A percentile compares a stretch with the other conserved stretches of the same genome.
These are phyloP conservation scores for Epirrhoe tristata DNA, from an alignment of 2,888 invertebrate genomes.

Conservation along the genomic window DNA sequence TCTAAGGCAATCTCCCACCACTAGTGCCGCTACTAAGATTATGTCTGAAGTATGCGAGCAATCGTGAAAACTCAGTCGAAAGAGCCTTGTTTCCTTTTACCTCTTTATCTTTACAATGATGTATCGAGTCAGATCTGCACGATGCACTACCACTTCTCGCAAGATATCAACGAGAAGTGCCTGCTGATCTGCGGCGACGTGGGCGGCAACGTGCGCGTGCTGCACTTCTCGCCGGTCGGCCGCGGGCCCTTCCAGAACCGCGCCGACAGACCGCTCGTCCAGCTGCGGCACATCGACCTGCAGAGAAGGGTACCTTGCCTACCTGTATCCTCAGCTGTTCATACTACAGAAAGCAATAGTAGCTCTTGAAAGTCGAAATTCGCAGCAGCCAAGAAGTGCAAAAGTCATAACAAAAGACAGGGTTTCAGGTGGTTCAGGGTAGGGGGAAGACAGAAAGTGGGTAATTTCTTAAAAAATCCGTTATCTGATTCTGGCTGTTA, in stretches of 20 bases:
- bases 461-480: neutral
- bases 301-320: slow-evolving; percentile 58
- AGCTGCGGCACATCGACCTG: slow-evolving; percentile 85
- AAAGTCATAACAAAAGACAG: neutral
- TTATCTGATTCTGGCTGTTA: too few species aligned
- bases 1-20: too few species aligned
- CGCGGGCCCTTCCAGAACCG: slow-evolving; percentile 90
- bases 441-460: neutral
- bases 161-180: slow-evolving; percentile 83
- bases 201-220: slow-evolving; percentile 88
- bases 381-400: too few species aligned
- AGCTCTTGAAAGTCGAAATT: too few species aligned
- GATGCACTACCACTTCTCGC: slow-evolving; percentile 86
- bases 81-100: neutral
- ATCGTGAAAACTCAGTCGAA: neutral
- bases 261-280: slow-evolving; percentile 85
- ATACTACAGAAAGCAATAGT: too few species aligned
- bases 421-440: too few species aligned
- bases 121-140: slow-evolving; percentile 66
- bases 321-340: neutral
- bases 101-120: neutral
- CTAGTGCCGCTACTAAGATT: too few species aligned
- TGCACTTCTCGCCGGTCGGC: slow-evolving; percentile 86
- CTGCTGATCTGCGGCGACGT: slow-evolving; percentile 90
- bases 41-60: neutral